Conservation (phyloP, 2,888 invertebrate genomes). For the Copidosoma aretas region DNA sequence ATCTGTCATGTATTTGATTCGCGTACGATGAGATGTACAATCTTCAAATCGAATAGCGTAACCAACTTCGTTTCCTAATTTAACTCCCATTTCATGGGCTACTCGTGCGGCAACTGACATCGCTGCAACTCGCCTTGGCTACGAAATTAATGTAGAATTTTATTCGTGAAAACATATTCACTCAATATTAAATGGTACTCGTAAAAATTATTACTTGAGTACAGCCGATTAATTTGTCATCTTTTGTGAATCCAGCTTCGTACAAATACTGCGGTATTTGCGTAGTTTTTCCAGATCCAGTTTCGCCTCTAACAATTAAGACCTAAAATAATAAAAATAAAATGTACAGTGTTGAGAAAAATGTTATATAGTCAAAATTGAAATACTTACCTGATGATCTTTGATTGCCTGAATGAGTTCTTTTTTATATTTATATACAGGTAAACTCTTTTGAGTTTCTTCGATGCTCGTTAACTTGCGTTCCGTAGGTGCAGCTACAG, state of each 20-base stretch:
- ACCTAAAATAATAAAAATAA: constrained; percentile 62
- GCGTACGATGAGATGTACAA: constrained; percentile 95
- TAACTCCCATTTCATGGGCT: constrained; percentile 96
- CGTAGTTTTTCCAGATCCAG: constrained; percentile 98
- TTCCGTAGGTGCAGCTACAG: constrained; percentile 59
- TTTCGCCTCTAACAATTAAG: constrained; percentile 96
- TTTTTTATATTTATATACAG: constrained; percentile 90
- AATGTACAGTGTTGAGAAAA: too few species aligned
- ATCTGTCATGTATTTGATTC: constrained; percentile 99
- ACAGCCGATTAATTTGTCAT: constrained; percentile 91
- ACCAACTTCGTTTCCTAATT: constrained; percentile 91
- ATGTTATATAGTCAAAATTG: background rate
- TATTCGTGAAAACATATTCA: background rate
- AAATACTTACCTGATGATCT: constrained; percentile 73
- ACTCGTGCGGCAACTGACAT: constrained; percentile 99
- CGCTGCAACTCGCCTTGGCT: constrained; percentile 93
- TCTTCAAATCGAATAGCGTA: constrained; percentile 98
- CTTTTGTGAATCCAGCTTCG: constrained; percentile 87
- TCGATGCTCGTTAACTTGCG: constrained; percentile 68
- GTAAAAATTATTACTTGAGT: constrained; percentile 69
- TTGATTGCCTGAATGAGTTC: constrained; percentile 90
- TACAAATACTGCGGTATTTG: constrained; percentile 98
- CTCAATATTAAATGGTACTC: background rate
- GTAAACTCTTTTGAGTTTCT: constrained; percentile 91
- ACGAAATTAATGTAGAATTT: background rate